Base-by-base conservation (phyloP, 2,888 invertebrate species). In the Andrena dorsata region DNA sequence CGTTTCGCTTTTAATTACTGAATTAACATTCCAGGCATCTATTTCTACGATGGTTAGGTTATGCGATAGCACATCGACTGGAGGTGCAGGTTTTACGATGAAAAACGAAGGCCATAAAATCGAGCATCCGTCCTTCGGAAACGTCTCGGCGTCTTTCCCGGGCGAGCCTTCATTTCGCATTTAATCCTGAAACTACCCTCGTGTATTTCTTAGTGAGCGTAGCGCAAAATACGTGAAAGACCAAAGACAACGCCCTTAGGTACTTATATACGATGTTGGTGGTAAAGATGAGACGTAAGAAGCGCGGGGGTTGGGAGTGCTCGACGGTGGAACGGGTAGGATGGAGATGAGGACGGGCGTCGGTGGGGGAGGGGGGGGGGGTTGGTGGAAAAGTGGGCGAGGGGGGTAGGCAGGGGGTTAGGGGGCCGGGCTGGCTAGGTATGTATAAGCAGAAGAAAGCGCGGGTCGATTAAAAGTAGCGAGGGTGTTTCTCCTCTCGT, bases 381-480 rank as follows among this genome's bases (percentile, higher is more conserved):
- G 28, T 0, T n/a, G 28, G 23, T n/a, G 28, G 23, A 28, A 23
- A 28, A 28, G 47, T n/a, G 23, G 23, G 56, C 23, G 23, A 56
- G 56, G 56, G 56, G 56, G 56, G 26, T 56, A 2, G 56, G 23
- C 56, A 26, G 23, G 23, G 23, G 56, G 56, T 7, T 10, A 13
- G 56, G 23, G 83, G 85, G 69, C 47, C 80, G 86, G 90, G 88
- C 88, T 86, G 92, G 90, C 90, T 92, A 91, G 92, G 93, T 92
- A 93, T 93, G 93, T 93, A 93, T 93, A 92, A 93, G 93, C 93
- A 92, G 92, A 93, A 93, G 94, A 94, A 93, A 94, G 93, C 94
- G 92, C 92, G 94, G 94, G 94, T 94, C 94, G 94, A 94, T 94
- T 94, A 94, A 94, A 94, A 94, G 94, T 94, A 94, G 94, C 94